A percentile compares a stretch with the other conserved stretches of the same genome.
phyloP scores from a whole-genome alignment of 2,888 invertebrate species.

The Gastrophysa polygoni region DNA sequence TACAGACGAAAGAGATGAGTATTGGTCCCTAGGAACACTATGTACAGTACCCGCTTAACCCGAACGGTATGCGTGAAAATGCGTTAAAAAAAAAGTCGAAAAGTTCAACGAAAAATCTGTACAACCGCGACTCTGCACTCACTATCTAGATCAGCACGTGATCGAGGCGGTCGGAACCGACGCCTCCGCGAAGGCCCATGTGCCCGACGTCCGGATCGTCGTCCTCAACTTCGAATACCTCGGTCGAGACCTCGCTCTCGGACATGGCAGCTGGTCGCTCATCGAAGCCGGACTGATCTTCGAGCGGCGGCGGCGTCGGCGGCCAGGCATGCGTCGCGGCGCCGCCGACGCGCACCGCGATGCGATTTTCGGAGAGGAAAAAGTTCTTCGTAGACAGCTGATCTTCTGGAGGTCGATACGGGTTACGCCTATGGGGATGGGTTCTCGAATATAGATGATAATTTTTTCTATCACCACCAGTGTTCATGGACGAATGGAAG shows the following conservation, averaged over 20 bases:
- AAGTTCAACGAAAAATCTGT: conserved; percentile 19
- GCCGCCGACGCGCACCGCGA: conserved; percentile 20
- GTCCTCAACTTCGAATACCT: conserved; percentile 53
- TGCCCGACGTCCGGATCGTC: conserved; percentile 50
- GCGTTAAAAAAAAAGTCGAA: conserved; percentile 21
- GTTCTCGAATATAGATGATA: no score
- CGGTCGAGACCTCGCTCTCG: conserved; percentile 53
- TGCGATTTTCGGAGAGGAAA: not conserved
- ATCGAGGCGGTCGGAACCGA: conserved; percentile 17
- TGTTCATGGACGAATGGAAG: no score
- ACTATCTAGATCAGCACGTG: conserved; percentile 23
- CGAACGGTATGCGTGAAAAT: conserved; percentile 43
- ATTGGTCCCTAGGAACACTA: conserved; percentile 59
- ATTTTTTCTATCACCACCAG: no score
- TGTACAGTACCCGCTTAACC: conserved; percentile 58
- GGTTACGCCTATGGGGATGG: not conserved
- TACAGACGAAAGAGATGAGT: conserved; percentile 26
- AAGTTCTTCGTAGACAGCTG: not conserved
- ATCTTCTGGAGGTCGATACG: not conserved
- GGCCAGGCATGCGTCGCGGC: conserved; percentile 52
- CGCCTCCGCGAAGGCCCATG: conserved; percentile 46
- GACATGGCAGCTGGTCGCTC: conserved; percentile 57
- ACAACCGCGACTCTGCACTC: conserved; percentile 21
- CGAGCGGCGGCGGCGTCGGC: conserved; percentile 17
- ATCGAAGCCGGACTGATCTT: conserved; percentile 57